These are phyloP conservation scores for Centruroides sculpturatus DNA, from an alignment of 1,140 invertebrate species.

Conservation along the genomic window DNA sequence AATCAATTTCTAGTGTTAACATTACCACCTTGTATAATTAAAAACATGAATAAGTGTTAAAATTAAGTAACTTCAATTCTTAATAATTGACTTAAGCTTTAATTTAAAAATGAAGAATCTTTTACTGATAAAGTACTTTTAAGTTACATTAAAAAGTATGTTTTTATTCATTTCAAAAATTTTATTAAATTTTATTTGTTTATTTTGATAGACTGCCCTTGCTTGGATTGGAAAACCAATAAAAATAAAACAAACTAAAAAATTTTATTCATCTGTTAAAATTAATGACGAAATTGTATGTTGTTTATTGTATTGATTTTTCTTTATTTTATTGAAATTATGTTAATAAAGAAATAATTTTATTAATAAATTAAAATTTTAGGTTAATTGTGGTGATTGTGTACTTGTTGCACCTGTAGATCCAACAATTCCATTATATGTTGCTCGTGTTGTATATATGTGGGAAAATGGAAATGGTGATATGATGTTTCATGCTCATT, in stretches of 20 bases:
- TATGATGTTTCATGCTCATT: constrained; percentile 48
- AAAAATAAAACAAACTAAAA: background rate
- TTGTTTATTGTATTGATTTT: background rate
- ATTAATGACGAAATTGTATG: background rate
- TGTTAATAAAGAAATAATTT: no score
- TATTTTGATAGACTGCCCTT: constrained; percentile 2
- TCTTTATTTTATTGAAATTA: no score
- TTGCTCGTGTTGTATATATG: constrained; percentile 54
- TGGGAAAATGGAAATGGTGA: constrained; percentile 41
- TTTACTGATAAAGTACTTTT: background rate
- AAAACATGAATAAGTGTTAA: no score
- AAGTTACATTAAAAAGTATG: no score
- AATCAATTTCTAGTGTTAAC: no score
- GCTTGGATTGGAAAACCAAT: constrained; percentile 5
- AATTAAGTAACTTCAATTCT: no score
- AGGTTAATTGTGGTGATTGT: constrained; percentile 36
- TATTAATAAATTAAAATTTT: background rate
- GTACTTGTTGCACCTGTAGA: constrained; percentile 55
- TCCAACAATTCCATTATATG: constrained; percentile 44
- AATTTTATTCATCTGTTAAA: constrained; percentile 3
- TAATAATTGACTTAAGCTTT: background rate
- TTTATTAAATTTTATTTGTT: background rate
- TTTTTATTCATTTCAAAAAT: background rate
- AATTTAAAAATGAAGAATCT: background rate
- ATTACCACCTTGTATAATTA: no score